Conservation (phyloP, 1,140 invertebrate genomes). For the Tribolium castaneum region DNA sequence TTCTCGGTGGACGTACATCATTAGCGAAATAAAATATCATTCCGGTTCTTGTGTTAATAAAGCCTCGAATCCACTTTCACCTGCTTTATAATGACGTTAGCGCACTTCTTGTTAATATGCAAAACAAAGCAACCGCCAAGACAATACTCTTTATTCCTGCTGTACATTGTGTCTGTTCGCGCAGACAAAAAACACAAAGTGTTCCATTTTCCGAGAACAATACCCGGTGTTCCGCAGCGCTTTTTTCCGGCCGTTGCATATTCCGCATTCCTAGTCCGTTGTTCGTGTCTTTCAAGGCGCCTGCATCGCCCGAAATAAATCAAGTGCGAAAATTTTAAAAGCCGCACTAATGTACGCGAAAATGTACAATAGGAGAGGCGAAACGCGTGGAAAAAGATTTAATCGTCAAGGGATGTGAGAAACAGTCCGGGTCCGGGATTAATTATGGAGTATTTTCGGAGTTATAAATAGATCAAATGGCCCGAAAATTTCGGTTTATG, state of each 20-base stretch:
- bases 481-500: constrained; percentile 16
- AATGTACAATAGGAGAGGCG: constrained; percentile 7
- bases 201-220: constrained; percentile 30
- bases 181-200: constrained; percentile 9
- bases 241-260: constrained; percentile 20
- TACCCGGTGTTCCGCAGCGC: not conserved
- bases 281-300: not conserved
- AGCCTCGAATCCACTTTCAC: constrained; percentile 13
- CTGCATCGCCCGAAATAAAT: constrained; percentile 17
- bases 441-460: constrained; percentile 26
- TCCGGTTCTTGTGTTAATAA: constrained; percentile 5
- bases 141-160: constrained; percentile 25
- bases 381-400: constrained; percentile 15
- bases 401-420: not conserved
- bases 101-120: constrained; percentile 15
- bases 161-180: constrained; percentile 13
- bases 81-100: constrained; percentile 11
- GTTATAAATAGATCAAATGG: constrained; percentile 23
- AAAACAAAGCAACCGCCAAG: constrained; percentile 16
- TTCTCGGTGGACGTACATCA: not conserved
- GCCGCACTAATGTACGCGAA: constrained; percentile 23
- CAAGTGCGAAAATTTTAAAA: constrained; percentile 34
- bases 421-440: not conserved
- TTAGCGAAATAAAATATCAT: not conserved
- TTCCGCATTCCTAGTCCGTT: not conserved